Base-by-base conservation (phyloP, 2,888 invertebrate species). In the Watsonalla cultraria region DNA sequence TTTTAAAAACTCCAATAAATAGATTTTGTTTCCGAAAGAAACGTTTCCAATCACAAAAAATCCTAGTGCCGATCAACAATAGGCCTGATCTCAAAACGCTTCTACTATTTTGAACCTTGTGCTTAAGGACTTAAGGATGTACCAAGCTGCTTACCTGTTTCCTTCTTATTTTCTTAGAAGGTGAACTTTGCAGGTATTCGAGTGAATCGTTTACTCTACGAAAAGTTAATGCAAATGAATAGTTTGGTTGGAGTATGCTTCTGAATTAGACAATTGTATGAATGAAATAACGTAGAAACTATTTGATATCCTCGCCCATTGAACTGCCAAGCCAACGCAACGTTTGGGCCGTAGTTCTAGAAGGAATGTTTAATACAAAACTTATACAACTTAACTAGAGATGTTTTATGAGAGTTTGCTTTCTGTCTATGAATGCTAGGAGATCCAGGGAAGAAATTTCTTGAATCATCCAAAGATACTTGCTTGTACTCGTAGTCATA, bases 1-100 rank as follows among this genome's bases (percentile, higher is more conserved):
- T 82, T 82, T 82, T 80, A 68, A 69, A 70, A 66, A 64, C 61
- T 68, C 72, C 75, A 66, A 80, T 82, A 79, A 79, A 84, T 76
- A 79, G 72, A 76, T 69, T 24, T 70, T 65, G 70, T 68, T 70
- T 73, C 75, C 63, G 61, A 68, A 55, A 63, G 69, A 70, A 70
- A 58, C 67, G 74, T 78, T 83, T 78, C 82, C 77, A 77, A 80
- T 70, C 59, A 65, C 64, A 76, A 76, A 81, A 80, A 78, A 74
- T 65, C 54, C 47, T 51, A 54, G 61, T 51, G 45, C 52, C 58
- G 53, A 33, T 61, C 54, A 55, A 72, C 69, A 69, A 67, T 69
- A 53, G 70, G 53, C 51, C 57, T 53, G 54, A 58, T 64, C 53
- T 62, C 47, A 53, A 54, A 50, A 51, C 53, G 60, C 56, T 59